A percentile compares a stretch with the other conserved stretches of the same genome.
These are phyloP conservation scores for Epizoanthus fatuus DNA, from an alignment of 92 coral and sea anemone species.

Conservation along the genomic window DNA sequence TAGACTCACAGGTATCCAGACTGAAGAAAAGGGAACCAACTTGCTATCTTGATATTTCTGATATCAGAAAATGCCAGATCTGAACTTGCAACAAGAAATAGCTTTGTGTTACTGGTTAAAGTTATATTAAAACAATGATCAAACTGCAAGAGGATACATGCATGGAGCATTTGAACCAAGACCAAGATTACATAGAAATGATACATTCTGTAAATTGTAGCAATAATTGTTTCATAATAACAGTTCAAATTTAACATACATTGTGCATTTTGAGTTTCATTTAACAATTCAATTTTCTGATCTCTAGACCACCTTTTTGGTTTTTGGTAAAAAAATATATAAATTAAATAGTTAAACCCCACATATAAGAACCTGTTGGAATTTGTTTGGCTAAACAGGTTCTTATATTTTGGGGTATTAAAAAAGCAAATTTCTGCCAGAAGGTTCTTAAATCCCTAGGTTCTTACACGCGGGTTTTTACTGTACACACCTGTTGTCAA, in stretches of 20 bases:
- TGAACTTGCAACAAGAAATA: conserved; percentile 33
- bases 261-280: conserved; percentile 55
- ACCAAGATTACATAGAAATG: conserved; percentile 73
- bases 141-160: conserved; percentile 62
- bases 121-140: conserved; percentile 46
- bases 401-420: background rate
- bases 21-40: conserved; percentile 1
- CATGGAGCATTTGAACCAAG: conserved; percentile 72
- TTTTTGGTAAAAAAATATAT: conserved; percentile 54
- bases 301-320: conserved; percentile 68
- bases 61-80: conserved; percentile 48
- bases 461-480: too few relatives aligned
- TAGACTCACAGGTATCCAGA: conserved; percentile 28
- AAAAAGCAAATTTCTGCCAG: too few relatives aligned
- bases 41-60: conserved; percentile 43
- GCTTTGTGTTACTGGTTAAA: conserved; percentile 44
- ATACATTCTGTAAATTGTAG: conserved; percentile 71
- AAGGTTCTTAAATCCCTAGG: too few relatives aligned
- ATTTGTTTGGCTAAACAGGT: conserved; percentile 40
- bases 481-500: too few relatives aligned
- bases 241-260: conserved; percentile 71
- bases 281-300: conserved; percentile 27
- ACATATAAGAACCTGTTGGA: conserved; percentile 8
- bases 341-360: conserved; percentile 59
- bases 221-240: conserved; percentile 61